Percentiles rank a stretch among this genome's conserved stretches.
phyloP scores from a whole-genome alignment of 2,797 vertebrate genomes.

The Tangara arthus region DNA sequence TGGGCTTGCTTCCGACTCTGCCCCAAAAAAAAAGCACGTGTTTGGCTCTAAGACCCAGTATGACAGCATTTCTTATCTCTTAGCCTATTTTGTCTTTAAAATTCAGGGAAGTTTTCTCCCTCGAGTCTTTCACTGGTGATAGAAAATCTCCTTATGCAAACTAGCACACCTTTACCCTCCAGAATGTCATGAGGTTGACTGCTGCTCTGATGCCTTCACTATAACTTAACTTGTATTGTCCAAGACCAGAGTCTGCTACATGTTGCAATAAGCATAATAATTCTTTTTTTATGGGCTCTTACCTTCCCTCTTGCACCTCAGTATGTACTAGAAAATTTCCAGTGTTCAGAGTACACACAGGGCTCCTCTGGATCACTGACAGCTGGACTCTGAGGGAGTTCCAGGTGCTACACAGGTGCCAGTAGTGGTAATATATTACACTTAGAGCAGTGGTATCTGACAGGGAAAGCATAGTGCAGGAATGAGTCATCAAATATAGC shows the following conservation, averaged over 20 bases:
- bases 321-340: not conserved
- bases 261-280: not conserved
- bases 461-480: not conserved
- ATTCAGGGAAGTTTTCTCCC: not conserved
- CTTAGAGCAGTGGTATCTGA: not conserved
- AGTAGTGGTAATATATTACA: not conserved
- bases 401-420: not conserved
- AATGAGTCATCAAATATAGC: not conserved
- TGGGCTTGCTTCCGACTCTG: not conserved
- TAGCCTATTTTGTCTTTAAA: not conserved
- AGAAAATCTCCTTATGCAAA: not conserved
- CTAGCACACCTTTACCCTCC: not conserved
- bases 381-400: not conserved
- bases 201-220: not conserved
- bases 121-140: not conserved
- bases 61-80: not conserved
- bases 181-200: not conserved
- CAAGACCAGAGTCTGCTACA: not conserved
- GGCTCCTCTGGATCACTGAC: not conserved
- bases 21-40: rapidly evolving
- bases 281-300: not conserved
- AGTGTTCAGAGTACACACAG: not conserved
- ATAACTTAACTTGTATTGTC: not conserved
- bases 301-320: not conserved
- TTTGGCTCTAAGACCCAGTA: not conserved